Conservation (phyloP, 2,888 invertebrate species). For the Acrobasis suavella region DNA sequence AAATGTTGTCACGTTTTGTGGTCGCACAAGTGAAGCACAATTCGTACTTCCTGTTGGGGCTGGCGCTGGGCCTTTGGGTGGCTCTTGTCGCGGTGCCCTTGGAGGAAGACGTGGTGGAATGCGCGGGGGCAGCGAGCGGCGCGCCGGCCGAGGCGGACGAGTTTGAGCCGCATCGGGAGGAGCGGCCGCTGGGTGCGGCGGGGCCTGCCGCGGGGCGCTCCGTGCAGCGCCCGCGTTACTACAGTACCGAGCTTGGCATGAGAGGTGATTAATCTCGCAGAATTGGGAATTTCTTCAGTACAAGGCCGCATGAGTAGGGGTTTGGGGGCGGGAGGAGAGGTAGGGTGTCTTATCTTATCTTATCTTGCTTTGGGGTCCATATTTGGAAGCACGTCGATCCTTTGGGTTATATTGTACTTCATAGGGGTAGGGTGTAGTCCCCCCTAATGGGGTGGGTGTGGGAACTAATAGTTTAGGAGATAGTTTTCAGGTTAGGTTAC, state of each 20-base stretch:
- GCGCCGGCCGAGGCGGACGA: conserved; percentile 50
- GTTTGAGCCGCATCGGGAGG: conserved; percentile 67
- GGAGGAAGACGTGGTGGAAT: conserved; percentile 54
- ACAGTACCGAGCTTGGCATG: conserved; percentile 97
- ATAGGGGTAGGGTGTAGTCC: too few relatives aligned
- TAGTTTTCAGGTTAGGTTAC: too few relatives aligned
- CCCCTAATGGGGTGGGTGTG: too few relatives aligned
- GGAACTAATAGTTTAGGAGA: too few relatives aligned
- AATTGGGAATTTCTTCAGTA: too few relatives aligned
- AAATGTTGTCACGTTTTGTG: conserved; percentile 71
- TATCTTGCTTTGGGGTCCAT: too few relatives aligned
- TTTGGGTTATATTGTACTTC: too few relatives aligned
- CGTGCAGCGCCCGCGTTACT: conserved; percentile 93
- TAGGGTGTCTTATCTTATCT: too few relatives aligned
- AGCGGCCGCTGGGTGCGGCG: conserved; percentile 52
- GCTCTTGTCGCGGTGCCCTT: conserved; percentile 77
- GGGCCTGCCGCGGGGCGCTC: conserved; percentile 59
- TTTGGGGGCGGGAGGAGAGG: too few relatives aligned
- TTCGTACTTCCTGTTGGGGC: conserved; percentile 81
- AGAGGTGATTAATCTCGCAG: conserved; percentile 58
- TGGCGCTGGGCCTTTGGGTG: conserved; percentile 80
- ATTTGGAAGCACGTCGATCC: too few relatives aligned
- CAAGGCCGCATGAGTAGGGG: too few relatives aligned
- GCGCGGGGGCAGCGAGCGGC: conserved; percentile 36
- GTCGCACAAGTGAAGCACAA: conserved; percentile 80